phyloP scores from a whole-genome alignment of 2,113 vertebrate species.

The Crocuta crocuta region DNA sequence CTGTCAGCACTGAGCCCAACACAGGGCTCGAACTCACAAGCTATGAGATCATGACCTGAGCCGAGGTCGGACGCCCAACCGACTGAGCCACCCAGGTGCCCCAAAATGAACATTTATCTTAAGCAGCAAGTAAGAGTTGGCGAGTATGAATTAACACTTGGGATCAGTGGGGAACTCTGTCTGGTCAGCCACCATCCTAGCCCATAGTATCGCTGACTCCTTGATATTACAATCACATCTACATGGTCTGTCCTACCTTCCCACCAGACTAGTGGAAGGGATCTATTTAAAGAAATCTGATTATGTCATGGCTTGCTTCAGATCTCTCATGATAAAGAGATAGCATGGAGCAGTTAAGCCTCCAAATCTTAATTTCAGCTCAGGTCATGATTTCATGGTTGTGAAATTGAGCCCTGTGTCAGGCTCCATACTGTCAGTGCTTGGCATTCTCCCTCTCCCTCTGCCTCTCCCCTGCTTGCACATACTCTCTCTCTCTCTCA shows the following conservation, averaged over 20 bases:
- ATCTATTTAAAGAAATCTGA: constrained; percentile 9
- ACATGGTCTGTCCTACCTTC: not conserved
- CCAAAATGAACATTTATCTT: not conserved
- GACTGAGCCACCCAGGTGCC: not conserved
- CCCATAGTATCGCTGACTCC: not conserved
- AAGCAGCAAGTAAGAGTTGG: not conserved
- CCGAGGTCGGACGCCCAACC: not conserved
- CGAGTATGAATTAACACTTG: not conserved
- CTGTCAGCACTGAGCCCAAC: too few species aligned
- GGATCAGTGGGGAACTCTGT: not conserved
- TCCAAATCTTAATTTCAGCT: too few species aligned
- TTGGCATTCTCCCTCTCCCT: too few species aligned
- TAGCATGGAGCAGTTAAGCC: too few species aligned
- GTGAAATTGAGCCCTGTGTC: too few species aligned
- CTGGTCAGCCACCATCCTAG: not conserved
- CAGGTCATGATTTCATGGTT: too few species aligned
- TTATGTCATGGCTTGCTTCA: not conserved
- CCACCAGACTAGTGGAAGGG: not conserved
- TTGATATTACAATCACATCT: not conserved
- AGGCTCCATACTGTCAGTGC: too few species aligned
- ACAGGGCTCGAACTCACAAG: too few species aligned
- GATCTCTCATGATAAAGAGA: not conserved
- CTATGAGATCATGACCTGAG: not conserved
- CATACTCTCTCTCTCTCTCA: too few species aligned
- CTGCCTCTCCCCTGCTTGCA: too few species aligned